These are phyloP conservation scores for Melanotaenia nigrans DNA, from an alignment of 2,797 vertebrate species.

Conservation along the genomic window DNA sequence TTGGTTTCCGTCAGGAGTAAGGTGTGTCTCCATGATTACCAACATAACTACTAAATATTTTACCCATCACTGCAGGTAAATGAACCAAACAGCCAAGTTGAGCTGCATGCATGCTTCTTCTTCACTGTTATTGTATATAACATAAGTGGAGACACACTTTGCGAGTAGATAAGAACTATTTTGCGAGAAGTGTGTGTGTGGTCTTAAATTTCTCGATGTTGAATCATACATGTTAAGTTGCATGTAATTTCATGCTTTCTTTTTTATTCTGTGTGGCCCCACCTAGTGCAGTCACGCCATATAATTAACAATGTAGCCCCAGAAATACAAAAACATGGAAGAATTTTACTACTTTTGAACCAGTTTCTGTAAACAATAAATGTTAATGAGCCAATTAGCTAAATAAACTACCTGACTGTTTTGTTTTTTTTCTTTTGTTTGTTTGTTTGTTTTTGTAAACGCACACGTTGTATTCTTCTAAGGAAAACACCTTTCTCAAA, in stretches of 20 bases:
- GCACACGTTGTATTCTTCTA: conserved; percentile 17
- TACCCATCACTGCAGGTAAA: conserved; percentile 30
- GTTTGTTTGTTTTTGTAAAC: conserved; percentile 29
- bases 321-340: conserved; percentile 21
- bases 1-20: conserved; percentile 37
- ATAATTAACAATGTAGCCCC: conserved; percentile 48
- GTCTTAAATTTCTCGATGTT: conserved; percentile 67
- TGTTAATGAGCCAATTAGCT: conserved; percentile 54
- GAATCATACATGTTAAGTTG: conserved; percentile 75
- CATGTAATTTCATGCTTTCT: conserved; percentile 70
- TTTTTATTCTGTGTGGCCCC: conserved; percentile 29
- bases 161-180: conserved; percentile 15
- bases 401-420: conserved; percentile 53
- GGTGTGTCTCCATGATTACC: conserved; percentile 44
- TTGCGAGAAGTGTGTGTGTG: conserved; percentile 11
- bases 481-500: conserved; percentile 46
- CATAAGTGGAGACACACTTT: background rate
- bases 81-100: conserved; percentile 27
- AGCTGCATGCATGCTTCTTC: conserved; percentile 15
- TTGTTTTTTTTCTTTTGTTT: background rate
- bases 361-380: conserved; percentile 26
- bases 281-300: conserved; percentile 18
- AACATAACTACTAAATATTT: conserved; percentile 48
- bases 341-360: background rate
- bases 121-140: conserved; percentile 8